Conservation (phyloP, 2,888 invertebrate genomes). For the Diaphora mendica region DNA sequence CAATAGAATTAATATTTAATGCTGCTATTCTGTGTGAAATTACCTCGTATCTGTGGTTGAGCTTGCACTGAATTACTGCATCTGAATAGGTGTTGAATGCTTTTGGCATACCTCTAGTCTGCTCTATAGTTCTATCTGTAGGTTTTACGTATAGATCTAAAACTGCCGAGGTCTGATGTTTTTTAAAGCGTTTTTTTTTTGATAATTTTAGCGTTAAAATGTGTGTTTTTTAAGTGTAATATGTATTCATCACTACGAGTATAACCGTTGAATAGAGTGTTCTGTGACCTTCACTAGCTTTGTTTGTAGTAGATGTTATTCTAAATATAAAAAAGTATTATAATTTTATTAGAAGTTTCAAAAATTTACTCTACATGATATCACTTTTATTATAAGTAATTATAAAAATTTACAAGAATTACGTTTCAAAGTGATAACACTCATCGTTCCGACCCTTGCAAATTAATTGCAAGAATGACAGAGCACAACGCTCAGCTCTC, state of each 20-base stretch:
- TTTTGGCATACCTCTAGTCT: conserved; percentile 61
- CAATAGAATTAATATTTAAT: conserved; percentile 84
- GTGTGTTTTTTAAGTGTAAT: not conserved
- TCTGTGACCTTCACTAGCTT: not conserved
- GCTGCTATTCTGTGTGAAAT: conserved; percentile 78
- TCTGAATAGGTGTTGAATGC: conserved; percentile 71
- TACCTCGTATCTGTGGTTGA: conserved; percentile 77
- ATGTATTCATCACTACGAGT: not conserved
- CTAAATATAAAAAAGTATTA: not conserved
- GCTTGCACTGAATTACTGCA: conserved; percentile 79
- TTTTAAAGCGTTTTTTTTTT: not conserved
- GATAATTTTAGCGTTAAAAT: not conserved
- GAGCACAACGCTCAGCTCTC: conserved; percentile 80
- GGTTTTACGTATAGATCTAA: not conserved
- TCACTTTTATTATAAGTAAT: not conserved
- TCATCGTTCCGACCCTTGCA: conserved; percentile 73
- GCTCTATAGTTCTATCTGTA: conserved; percentile 20
- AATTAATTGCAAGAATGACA: conserved; percentile 84
- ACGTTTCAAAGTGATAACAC: conserved; percentile 61
- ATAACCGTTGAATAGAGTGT: not conserved
- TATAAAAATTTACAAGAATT: not conserved
- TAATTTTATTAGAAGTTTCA: no score
- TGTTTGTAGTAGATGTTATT: not conserved
- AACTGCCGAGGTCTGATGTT: not conserved
- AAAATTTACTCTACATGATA: not conserved